phyloP scores from a whole-genome alignment of 2,113 vertebrate genomes.

The Tragelaphus imberbis region DNA sequence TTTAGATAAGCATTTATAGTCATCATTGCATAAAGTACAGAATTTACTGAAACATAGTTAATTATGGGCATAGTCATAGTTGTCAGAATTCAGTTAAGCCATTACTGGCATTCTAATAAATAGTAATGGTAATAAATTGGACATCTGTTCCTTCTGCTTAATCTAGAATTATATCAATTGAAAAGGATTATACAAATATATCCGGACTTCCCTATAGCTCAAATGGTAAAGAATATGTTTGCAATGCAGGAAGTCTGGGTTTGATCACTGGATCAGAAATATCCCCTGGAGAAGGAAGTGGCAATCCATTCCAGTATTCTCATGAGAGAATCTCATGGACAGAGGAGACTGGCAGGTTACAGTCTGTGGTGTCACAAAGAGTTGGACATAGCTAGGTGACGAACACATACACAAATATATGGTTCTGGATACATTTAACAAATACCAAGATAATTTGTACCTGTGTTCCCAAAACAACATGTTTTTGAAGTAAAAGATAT shows the following conservation, averaged over 20 bases:
- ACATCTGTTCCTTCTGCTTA: neutral
- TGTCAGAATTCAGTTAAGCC: neutral
- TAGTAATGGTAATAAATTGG: neutral
- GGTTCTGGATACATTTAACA: neutral
- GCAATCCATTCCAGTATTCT: neutral
- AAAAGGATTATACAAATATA: neutral
- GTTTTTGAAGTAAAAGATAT: neutral
- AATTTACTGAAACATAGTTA: neutral
- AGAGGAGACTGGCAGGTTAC: neutral
- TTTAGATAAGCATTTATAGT: neutral
- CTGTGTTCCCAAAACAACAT: neutral
- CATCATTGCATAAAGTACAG: neutral
- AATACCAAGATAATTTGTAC: neutral
- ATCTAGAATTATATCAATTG: neutral
- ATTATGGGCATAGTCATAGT: neutral
- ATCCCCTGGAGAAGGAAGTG: neutral
- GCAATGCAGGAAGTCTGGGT: neutral
- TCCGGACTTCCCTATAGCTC: neutral
- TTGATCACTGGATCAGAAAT: rapidly evolving
- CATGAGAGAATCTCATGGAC: neutral
- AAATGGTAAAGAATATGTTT: neutral
- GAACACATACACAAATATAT: neutral
- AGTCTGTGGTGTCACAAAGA: neutral
- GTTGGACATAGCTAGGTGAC: neutral
- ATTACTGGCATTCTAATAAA: neutral